Conservation (phyloP, 2,113 vertebrate genomes). For the Falcunculus frontatus region DNA sequence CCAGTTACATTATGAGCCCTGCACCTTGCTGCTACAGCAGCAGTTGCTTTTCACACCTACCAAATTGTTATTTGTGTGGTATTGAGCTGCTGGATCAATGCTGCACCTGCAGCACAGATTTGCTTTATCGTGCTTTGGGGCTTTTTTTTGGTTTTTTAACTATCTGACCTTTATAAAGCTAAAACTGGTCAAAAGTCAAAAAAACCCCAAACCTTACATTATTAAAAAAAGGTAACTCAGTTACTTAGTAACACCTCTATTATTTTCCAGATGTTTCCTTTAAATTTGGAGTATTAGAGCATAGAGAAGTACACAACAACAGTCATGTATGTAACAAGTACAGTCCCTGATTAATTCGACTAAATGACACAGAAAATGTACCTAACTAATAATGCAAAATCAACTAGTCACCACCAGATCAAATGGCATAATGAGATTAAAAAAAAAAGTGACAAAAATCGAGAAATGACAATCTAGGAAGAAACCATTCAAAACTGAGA, state of each 20-base stretch:
- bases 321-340: neutral
- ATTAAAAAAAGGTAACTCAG: neutral
- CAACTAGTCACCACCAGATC: neutral
- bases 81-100: neutral
- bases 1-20: neutral
- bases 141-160: neutral
- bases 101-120: neutral
- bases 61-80: neutral
- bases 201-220: neutral
- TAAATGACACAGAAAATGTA: neutral
- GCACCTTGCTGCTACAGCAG: neutral
- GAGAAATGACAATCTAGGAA: neutral
- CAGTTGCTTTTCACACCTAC: neutral
- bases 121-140: rapidly evolving
- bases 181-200: neutral
- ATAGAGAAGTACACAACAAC: neutral
- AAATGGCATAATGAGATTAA: neutral
- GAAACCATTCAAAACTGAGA: neutral
- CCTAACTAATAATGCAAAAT: neutral
- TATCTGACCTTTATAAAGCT: neutral
- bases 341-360: neutral
- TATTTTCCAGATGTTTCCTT: neutral
- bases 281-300: neutral
- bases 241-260: neutral
- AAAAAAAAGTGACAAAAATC: neutral